Percentiles rank a stretch among this genome's conserved stretches.
Conservation (phyloP, 64 coral and sea anemone species). For the Dendronephthya gigantea region DNA sequence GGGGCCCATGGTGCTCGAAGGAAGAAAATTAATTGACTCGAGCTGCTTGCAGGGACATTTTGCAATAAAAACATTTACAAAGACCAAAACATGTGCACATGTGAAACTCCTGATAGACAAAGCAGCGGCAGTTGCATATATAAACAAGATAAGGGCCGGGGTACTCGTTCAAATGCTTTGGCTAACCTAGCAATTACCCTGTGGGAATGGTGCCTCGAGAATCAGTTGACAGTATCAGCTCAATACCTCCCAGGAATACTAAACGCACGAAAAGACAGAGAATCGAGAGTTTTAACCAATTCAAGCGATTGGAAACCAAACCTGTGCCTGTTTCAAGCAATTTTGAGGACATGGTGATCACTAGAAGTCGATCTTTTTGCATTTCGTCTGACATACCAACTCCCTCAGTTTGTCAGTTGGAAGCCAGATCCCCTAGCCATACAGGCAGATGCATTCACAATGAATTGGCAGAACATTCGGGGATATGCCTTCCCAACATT, state of each 20-base stretch:
- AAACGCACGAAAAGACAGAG: neutral
- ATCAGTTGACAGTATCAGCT: neutral
- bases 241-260: neutral
- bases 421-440: neutral
- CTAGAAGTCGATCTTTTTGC: neutral
- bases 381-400: neutral
- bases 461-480: too few species aligned
- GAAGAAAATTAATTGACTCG: too few species aligned
- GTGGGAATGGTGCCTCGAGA: constrained; percentile 15
- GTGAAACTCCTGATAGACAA: too few species aligned
- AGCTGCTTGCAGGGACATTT: too few species aligned
- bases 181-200: constrained; percentile 8
- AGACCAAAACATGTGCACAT: neutral
- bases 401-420: too few species aligned
- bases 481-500: too few species aligned
- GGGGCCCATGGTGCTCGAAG: too few species aligned
- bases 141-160: constrained; percentile 23
- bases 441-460: too few species aligned
- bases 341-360: neutral
- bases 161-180: neutral
- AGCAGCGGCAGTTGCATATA: neutral
- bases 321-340: neutral
- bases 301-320: constrained; percentile 1
- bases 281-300: neutral
- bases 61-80: too few species aligned